Base-by-base conservation (phyloP, 1,140 invertebrate genomes). In the Harpegnathos saltator region DNA sequence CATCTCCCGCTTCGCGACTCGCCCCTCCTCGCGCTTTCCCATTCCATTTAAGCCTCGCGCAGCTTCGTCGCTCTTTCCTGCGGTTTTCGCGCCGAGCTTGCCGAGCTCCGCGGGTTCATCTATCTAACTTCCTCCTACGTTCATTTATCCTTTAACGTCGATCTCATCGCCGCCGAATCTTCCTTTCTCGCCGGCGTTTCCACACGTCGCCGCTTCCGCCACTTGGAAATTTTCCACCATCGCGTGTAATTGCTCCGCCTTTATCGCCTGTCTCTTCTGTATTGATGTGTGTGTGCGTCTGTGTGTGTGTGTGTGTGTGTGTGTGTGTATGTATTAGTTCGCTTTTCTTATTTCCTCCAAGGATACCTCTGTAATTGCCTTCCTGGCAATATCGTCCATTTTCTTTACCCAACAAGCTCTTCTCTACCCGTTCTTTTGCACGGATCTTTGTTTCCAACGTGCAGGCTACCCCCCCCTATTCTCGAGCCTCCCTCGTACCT, bases 121-220 rank as follows among this genome's bases (percentile, higher is more conserved):
- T 68, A 68, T 78, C 63, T 56, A 56, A 7, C 19, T 12, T 44
- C 69, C 29, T 24, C 22, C 24, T n/a, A 29, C 24, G 12, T 14
- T 38, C 73, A 52, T 22, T 68, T 50, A 17, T 14, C 63, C 24
- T 44, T 56, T 50, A 22, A 44, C 75, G 38, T 78, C 48, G 68
- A 78, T 69, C 50, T 68, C 72, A 75, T n/a, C 58, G 26, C 29
- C 33, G 26, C 59, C 75, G 44, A 78, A 62, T 81, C 38, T 74
- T 72, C 17, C 44, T 44, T 63, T 82, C 52, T 38, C 38, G 33
- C 44, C 63, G 19, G 38, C 63, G 26, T 78, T 38, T 66, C 62
- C 38, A 22, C 75, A 54, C 48, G 50, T 65, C 61, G 52, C n/a
- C 17, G 22, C 22, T 78, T 66, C 65, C 4, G 22, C 4, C 54